Base-by-base conservation (phyloP, 2,888 invertebrate genomes). In the Drosophila vallismaia region DNA sequence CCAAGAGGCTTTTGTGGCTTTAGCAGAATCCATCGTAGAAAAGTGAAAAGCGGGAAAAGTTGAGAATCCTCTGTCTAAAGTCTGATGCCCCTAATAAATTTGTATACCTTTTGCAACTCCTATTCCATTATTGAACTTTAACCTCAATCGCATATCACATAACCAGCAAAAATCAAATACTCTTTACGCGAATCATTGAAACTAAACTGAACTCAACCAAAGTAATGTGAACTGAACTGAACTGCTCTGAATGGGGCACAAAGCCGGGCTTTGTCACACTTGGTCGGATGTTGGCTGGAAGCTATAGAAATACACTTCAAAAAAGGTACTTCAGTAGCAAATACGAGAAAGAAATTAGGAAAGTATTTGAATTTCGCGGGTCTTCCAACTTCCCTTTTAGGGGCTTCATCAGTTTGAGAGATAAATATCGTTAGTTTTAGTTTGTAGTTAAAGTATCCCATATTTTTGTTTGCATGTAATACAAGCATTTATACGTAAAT, bases 191-290 rank as follows among this genome's bases (percentile, higher is more conserved):
- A 59, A 59, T 59, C 55, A 66, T 68, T 49, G 56, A n/a, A 46
- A 54, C 50, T 66, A 51, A 66, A 38, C 63, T 45, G 67, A 51
- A 64, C 51, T 38, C 46, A 50, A 48, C 53, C 46, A 46, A 29
- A 52, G 40, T 28, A 67, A 52, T 45, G 40, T 19, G 68, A 66
- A 44, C 44, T 40, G 24, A 64, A 46, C 44, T 68, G 64, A 67
- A 66, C 55, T 66, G 69, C 46, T 48, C 38, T 54, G 69, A 48
- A 68, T 54, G 48, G 54, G 54, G 46, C 54, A 77, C 82, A 87
- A 87, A 77, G 69, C 76, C 69, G 70, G 58, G 78, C 81, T 86
- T 85, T 84, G 84, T 86, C 85, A 85, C 88, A 86, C 86, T 88
- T 84, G 67, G 86, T 71, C 79, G 74, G 79, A 68, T 71, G 68